phyloP scores from a whole-genome alignment of 2,113 vertebrate genomes.

The Lepisosteus osseus region DNA sequence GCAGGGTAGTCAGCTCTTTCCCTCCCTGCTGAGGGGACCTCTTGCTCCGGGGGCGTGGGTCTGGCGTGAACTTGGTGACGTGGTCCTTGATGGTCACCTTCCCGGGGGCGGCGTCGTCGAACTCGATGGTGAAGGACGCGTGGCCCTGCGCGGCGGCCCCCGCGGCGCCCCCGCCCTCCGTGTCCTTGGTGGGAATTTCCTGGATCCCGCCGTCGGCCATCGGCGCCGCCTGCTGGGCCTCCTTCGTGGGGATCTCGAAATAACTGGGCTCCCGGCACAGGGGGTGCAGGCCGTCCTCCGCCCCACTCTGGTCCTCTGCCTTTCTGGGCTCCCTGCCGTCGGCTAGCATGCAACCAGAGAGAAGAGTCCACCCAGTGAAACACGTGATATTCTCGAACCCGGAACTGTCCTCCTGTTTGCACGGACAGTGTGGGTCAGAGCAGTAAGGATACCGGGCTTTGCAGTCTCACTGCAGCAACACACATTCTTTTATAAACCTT shows the following conservation, averaged over 20 bases:
- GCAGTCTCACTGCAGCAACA: too few relatives aligned
- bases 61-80: slow-evolving; percentile 81
- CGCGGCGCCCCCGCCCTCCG: slow-evolving; percentile 61
- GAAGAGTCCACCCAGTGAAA: not conserved
- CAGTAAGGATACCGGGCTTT: too few relatives aligned
- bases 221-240: slow-evolving; percentile 73
- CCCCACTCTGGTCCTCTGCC: slow-evolving; percentile 70
- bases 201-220: slow-evolving; percentile 79
- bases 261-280: slow-evolving; percentile 83
- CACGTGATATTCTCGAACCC: not conserved
- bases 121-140: slow-evolving; percentile 98
- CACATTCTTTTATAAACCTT: too few relatives aligned
- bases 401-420: too few relatives aligned
- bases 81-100: slow-evolving; percentile 98
- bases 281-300: slow-evolving; percentile 74
- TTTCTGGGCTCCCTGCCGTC: slow-evolving; percentile 77
- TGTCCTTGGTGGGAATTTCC: slow-evolving; percentile 94
- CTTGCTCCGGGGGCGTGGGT: slow-evolving; percentile 82
- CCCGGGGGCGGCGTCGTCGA: slow-evolving; percentile 90
- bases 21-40: slow-evolving; percentile 67
- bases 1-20: slow-evolving; percentile 87
- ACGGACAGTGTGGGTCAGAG: too few relatives aligned
- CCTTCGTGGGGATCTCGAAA: slow-evolving; percentile 93
- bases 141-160: slow-evolving; percentile 79
- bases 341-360: slow-evolving; percentile 35